Evolutionary conservation across 2,113 vertebrate genomes (phyloP), one percentile per base, ranked within the genome.

Genomic region (Neofelis nebulosa): DNA sequence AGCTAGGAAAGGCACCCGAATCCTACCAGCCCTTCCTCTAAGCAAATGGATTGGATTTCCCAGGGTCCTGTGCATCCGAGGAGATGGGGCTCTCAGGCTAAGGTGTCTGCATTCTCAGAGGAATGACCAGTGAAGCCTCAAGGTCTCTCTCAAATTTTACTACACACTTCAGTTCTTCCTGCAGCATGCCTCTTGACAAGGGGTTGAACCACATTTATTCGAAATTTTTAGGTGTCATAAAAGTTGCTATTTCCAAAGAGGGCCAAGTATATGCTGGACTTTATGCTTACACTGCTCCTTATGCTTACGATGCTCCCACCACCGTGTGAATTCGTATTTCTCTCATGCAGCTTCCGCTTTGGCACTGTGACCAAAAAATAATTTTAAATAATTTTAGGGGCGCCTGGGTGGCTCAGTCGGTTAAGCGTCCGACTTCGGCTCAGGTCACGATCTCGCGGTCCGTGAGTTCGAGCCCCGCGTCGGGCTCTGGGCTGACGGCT

Each of bases 401-500:
- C 41, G 41, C 41, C 41, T 45, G 41, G 41, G 41, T 45, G 41
- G 45, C 45, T 45, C 45, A 2, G 45, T 45, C 45, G 7, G 45
- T 45, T 9, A 45, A 45, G 45, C 7, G 7, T 45, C 45, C 45
- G 45, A 45, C 45, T 45, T 45, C 45, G 8, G 8, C 45, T 45
- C 45, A 45, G 45, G 45, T 45, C 45, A 45, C 45, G 7, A 9
- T 45, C 45, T 45, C 45, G 45, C 7, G 7, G 45, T 45, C 45
- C 0, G 7, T 8, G 45, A 45, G 45, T 45, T 45, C 45, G 0
- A 45, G 45, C 45, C 45, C 45, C 1, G 45, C 7, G 1, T 45
- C 45, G 45, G 45, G 45, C 45, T 45, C 45, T 45, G 45, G 45
- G 45, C 0, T 0, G 45, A 45, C 0, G 45, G 45, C 7, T 45